These are phyloP conservation scores for Atractosteus spatula DNA, from an alignment of 2,113 vertebrate genomes.

Conservation along the genomic window DNA sequence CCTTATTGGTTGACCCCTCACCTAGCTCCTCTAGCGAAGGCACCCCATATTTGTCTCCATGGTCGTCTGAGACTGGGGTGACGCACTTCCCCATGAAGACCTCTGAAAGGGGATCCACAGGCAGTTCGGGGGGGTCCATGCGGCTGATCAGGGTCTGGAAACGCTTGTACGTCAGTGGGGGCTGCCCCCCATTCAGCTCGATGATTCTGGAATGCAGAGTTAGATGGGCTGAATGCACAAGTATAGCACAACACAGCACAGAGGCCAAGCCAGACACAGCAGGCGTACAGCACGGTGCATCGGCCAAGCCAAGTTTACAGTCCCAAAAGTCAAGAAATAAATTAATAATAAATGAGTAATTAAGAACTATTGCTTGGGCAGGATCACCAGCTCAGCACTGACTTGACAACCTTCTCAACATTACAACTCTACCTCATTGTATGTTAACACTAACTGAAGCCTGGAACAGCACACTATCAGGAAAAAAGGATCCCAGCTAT, in stretches of 20 bases:
- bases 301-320: no score
- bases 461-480: not conserved
- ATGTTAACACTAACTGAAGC: no score
- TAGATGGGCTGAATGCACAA: no score
- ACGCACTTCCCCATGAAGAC: constrained; percentile 58
- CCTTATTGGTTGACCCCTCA: constrained; percentile 29
- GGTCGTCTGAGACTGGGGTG: constrained; percentile 64
- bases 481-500: not conserved
- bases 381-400: no score
- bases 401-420: no score
- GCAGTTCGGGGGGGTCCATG: constrained; percentile 66
- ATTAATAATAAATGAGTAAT: no score
- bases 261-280: no score
- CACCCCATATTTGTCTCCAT: constrained; percentile 68
- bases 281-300: no score
- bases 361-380: no score
- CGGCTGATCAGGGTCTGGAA: constrained; percentile 72
- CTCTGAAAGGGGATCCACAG: constrained; percentile 57
- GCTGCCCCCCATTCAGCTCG: constrained; percentile 66
- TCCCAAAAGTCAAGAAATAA: no score
- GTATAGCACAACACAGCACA: no score
- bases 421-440: no score
- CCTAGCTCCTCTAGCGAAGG: constrained; percentile 71
- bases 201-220: constrained; percentile 51
- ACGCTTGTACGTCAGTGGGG: constrained; percentile 71